These are phyloP conservation scores for Plebejus argus DNA, from an alignment of 2,888 invertebrate genomes.

Conservation along the genomic window DNA sequence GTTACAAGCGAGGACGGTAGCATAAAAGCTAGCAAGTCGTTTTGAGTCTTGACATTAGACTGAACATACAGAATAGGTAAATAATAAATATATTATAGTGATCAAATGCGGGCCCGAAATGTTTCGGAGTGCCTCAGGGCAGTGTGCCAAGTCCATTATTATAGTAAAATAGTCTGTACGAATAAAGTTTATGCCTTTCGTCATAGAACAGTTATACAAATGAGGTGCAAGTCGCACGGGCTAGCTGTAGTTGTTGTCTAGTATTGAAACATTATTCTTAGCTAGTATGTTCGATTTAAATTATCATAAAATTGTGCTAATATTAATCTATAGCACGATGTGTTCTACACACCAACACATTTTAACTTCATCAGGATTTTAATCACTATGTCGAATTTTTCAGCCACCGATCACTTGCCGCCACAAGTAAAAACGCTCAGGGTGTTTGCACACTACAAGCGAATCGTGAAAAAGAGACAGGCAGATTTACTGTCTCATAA, in stretches of 20 bases:
- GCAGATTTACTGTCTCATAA: background rate
- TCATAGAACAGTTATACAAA: background rate
- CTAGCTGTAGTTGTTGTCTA: constrained; percentile 2
- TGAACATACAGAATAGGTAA: background rate
- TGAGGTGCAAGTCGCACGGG: background rate
- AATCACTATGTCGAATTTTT: background rate
- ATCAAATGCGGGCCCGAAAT: constrained; percentile 1
- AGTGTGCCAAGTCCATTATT: background rate
- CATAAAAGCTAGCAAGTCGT: constrained; percentile 11
- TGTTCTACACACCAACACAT: background rate
- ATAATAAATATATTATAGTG: background rate
- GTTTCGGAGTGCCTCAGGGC: background rate
- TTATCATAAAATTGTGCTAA: background rate
- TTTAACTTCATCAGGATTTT: constrained; percentile 14
- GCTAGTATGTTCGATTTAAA: background rate
- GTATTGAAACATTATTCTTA: background rate
- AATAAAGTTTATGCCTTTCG: background rate
- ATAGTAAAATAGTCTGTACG: background rate
- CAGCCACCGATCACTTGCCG: background rate
- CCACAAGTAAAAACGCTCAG: background rate
- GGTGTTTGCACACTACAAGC: background rate
- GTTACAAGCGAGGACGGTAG: constrained; percentile 16
- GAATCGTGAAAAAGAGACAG: background rate
- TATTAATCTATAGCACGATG: background rate
- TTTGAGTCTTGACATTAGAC: constrained; percentile 2